Conservation (phyloP, 2,113 vertebrate species). For the Phycodurus eques region DNA sequence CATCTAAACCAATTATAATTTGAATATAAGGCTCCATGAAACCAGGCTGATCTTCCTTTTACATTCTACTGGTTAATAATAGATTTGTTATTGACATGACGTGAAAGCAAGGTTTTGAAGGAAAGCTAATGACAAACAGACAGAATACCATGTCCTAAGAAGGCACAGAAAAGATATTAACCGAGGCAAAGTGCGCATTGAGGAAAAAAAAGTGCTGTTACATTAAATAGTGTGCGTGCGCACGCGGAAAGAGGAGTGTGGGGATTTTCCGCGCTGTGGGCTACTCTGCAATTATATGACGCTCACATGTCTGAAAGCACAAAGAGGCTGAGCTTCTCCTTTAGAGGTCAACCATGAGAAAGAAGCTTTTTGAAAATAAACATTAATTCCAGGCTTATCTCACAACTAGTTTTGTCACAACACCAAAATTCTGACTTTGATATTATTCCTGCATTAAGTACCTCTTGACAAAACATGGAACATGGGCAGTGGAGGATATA, state of each 20-base stretch:
- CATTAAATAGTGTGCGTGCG: background rate
- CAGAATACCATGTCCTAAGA: background rate
- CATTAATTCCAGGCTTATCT: background rate
- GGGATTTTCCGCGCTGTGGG: conserved; percentile 62
- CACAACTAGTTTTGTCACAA: background rate
- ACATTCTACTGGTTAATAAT: too few species aligned
- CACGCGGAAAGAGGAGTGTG: conserved; percentile 43
- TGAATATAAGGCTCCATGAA: too few species aligned
- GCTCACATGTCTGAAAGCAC: conserved; percentile 32
- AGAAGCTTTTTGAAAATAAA: background rate
- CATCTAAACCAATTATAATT: too few species aligned
- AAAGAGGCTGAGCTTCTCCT: background rate
- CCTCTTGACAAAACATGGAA: too few species aligned
- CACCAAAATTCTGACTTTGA: too few species aligned
- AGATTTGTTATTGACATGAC: background rate
- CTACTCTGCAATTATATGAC: conserved; percentile 45
- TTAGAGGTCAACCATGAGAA: background rate
- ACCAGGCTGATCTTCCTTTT: too few species aligned
- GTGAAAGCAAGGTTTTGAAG: too few species aligned
- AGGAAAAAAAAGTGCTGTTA: background rate
- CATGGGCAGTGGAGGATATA: too few species aligned
- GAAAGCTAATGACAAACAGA: background rate
- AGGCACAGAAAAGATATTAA: background rate
- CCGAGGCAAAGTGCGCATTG: background rate
- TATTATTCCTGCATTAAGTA: too few species aligned